phyloP scores from a whole-genome alignment of 2,797 vertebrate species.

The Cryptoblepharus egeriae region DNA sequence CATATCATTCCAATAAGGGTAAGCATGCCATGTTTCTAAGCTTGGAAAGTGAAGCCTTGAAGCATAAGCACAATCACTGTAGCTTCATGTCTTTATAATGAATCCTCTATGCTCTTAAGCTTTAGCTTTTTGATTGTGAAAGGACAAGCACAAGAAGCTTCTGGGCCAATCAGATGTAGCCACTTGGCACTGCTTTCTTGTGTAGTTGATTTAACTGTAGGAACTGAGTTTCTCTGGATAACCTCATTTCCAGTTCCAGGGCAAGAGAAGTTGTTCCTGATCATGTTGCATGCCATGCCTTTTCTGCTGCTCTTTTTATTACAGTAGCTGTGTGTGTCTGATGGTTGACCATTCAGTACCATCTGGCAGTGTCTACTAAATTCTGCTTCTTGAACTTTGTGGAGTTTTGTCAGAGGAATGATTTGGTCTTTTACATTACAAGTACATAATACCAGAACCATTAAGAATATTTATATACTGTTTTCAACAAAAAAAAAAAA shows the following conservation, averaged over 20 bases:
- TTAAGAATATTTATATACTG: too few relatives aligned
- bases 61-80: neutral
- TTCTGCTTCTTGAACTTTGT: neutral
- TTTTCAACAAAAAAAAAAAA: too few relatives aligned
- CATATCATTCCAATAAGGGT: slow-evolving; percentile 97
- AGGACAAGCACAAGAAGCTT: too few relatives aligned
- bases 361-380: neutral
- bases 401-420: neutral
- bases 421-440: neutral
- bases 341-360: neutral
- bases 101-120: neutral
- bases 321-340: too few relatives aligned
- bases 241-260: neutral
- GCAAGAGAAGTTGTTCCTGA: neutral
- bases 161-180: neutral
- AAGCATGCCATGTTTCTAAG: neutral
- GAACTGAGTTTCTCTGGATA: neutral
- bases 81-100: neutral
- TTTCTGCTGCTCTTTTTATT: neutral
- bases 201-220: neutral
- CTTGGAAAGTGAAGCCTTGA: neutral
- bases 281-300: neutral
- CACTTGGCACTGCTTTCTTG: neutral
- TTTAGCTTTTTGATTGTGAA: neutral
- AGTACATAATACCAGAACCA: neutral